Evolutionary conservation across 1,140 invertebrate genomes (phyloP), one percentile per base, ranked within the genome.

Genomic region (Orussus abietinus): DNA sequence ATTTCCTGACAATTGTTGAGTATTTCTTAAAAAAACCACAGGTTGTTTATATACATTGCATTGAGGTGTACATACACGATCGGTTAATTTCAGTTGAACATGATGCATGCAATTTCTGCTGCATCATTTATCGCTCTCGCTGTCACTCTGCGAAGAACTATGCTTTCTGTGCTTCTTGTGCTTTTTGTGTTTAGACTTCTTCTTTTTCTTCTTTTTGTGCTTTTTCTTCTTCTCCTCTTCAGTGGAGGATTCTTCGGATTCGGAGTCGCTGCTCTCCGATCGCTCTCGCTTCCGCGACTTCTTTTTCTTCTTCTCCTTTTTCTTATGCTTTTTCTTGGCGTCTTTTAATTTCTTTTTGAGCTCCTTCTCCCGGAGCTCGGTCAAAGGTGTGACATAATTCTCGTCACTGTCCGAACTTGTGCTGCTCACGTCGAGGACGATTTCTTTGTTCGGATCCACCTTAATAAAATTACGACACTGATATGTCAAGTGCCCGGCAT

Each of bases 391-490:
- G 1, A 81, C 68, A 64, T 88, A 88, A 42, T 92, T 84, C 41
- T 89, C 80, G 50, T 93, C 89, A 48, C 91, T 95, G 38, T 72
- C 69, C 2, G 71, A 72, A 51, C 92, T 96, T 10, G 94, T 98
- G 55, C 91, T 95, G 56, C 91, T 94, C 2, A 97, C 90, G 71
- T 98, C 94, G 39, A 97, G 67, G 2, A 96, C 85, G 49, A 96
- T 90, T 62, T 96, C 92, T 65, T 88, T 90, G 38, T 74, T 72
- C 3, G 83, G 82, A 54, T 86, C 86, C 47, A 92, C 83, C 79
- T 94, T 92, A 21, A 97, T 83, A 72, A 97, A 96, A 68, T 98
- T 98, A 55, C 92, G 74, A 68, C 94, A 98, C 67, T 98, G 93
- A 72, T 88, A 97, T 10, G 94, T 96, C 53, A 98, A 77, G 71